Conservation (phyloP, 2,797 vertebrate genomes). For the Numenius phaeopus region DNA sequence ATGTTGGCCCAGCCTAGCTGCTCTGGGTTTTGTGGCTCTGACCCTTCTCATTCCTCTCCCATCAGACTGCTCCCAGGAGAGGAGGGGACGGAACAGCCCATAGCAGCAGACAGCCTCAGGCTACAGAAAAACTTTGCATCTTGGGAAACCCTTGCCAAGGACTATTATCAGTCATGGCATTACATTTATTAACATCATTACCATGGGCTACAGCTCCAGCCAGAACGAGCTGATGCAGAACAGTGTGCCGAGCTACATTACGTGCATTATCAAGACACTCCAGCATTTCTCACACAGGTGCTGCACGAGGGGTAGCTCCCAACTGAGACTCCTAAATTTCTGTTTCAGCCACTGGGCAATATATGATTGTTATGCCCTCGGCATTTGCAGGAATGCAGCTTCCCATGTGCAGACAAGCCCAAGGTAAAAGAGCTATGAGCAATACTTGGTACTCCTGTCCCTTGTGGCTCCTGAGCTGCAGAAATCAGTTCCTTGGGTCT, state of each 20-base stretch:
- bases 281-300: not conserved
- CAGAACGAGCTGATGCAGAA: not conserved
- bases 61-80: not conserved
- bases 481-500: conserved; percentile 12
- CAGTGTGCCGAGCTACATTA: rapidly evolving
- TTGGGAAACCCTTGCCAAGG: not conserved
- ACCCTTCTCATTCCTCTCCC: not conserved
- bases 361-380: rapidly evolving
- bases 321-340: not conserved
- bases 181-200: not conserved
- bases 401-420: rapidly evolving
- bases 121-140: rapidly evolving
- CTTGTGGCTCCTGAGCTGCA: not conserved
- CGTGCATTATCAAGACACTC: not conserved
- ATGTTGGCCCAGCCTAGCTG: not conserved
- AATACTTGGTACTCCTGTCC: not conserved
- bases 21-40: not conserved
- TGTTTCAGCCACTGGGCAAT: not conserved
- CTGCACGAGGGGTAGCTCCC: not conserved
- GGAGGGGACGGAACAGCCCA: not conserved
- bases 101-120: not conserved
- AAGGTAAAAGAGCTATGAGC: not conserved
- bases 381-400: not conserved
- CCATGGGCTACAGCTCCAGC: rapidly evolving
- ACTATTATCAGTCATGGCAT: not conserved